phyloP scores from a whole-genome alignment of 2,113 vertebrate genomes.

The Cyprinodon tularosa region DNA sequence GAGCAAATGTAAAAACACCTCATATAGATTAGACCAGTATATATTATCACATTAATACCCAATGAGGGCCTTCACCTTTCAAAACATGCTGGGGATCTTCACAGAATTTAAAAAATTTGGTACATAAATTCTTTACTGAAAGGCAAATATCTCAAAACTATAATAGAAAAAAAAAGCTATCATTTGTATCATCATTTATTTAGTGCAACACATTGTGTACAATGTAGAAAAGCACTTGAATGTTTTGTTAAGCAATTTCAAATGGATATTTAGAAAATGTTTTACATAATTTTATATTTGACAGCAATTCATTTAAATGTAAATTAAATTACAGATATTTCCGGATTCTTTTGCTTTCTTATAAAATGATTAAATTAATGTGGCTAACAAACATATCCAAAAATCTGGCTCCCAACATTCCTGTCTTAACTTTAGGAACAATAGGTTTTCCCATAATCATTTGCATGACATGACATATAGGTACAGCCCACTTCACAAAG shows the following conservation, averaged over 20 bases:
- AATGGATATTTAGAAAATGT: neutral
- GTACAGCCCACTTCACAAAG: no score
- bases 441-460: no score
- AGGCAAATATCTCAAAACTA: neutral
- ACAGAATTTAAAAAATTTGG: neutral
- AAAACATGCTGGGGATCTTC: neutral
- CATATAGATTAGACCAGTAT: neutral
- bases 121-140: neutral
- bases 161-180: neutral
- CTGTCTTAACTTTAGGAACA: no score
- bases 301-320: neutral
- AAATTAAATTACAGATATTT: neutral
- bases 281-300: neutral
- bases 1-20: neutral
- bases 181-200: neutral
- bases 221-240: neutral
- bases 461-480: no score
- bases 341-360: neutral
- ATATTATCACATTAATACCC: neutral
- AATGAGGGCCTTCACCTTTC: neutral
- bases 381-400: neutral
- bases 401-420: neutral
- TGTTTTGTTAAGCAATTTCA: neutral
- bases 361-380: neutral
- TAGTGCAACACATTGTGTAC: neutral